Evolutionary conservation across 2,797 vertebrate genomes (phyloP).

Genomic region (Eulemur mongoz): DNA sequence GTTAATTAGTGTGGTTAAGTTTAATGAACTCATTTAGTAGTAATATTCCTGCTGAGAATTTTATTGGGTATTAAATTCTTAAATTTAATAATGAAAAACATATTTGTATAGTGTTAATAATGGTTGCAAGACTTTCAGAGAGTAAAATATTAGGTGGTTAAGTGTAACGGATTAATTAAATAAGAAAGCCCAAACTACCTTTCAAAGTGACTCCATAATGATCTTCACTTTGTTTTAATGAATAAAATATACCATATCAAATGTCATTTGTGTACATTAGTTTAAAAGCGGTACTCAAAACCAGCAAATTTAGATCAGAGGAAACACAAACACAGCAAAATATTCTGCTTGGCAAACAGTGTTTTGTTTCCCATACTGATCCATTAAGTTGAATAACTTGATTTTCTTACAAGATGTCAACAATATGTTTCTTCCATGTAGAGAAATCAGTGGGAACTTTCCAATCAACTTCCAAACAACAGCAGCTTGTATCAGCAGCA

Average conservation of each 20-base stretch:
- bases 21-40: constrained; percentile 68
- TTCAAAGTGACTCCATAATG: constrained; percentile 19
- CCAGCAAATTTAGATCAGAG: neutral
- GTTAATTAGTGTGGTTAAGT: constrained; percentile 68
- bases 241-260: constrained; percentile 53
- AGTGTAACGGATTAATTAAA: constrained; percentile 68
- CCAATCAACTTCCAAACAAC: neutral
- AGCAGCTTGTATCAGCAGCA: constrained; percentile 9
- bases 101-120: constrained; percentile 46
- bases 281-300: constrained; percentile 45
- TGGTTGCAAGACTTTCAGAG: constrained; percentile 45
- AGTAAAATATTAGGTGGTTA: constrained; percentile 60
- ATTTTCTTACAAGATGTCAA: constrained; percentile 50
- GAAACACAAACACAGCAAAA: constrained; percentile 59
- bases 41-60: constrained; percentile 65
- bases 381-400: constrained; percentile 62
- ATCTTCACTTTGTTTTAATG: constrained; percentile 1
- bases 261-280: neutral
- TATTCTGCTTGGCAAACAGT: constrained; percentile 23
- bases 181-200: constrained; percentile 52
- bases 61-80: constrained; percentile 67
- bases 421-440: constrained; percentile 51
- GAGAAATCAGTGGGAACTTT: neutral
- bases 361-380: constrained; percentile 69
- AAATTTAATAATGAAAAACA: constrained; percentile 63